These are phyloP conservation scores for Pangasius mekongensis DNA, from an alignment of 2,797 vertebrate genomes.

Conservation along the genomic window DNA sequence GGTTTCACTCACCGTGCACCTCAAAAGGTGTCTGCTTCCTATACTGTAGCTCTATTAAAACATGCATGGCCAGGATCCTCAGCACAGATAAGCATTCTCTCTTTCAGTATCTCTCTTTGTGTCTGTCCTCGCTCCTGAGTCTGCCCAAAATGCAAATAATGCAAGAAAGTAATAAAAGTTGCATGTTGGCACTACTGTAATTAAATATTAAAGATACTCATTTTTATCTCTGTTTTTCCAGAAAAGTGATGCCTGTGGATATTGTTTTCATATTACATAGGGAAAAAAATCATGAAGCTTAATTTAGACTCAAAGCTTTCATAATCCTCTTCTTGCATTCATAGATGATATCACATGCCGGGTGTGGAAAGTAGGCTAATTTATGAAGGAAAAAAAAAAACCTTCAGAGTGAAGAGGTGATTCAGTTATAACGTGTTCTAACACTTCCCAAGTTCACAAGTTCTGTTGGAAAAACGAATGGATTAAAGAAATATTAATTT, in stretches of 20 bases:
- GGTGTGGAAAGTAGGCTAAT: constrained; percentile 44
- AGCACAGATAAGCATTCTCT: constrained; percentile 22
- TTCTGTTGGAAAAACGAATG: background rate
- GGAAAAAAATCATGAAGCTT: constrained; percentile 62
- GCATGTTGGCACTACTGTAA: constrained; percentile 77
- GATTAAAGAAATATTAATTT: constrained; percentile 20
- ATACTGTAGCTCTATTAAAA: constrained; percentile 26
- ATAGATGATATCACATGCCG: constrained; percentile 65
- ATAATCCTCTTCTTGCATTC: constrained; percentile 52
- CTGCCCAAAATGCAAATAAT: constrained; percentile 75
- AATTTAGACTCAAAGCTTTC: constrained; percentile 68
- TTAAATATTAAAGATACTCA: constrained; percentile 79
- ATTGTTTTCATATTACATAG: constrained; percentile 76
- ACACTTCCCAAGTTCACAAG: too few species aligned
- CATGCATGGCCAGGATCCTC: constrained; percentile 32
- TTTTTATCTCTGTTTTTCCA: constrained; percentile 52
- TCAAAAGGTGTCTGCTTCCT: constrained; percentile 28
- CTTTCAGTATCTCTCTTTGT: constrained; percentile 37
- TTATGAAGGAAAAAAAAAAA: background rate
- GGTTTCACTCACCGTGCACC: constrained; percentile 30
- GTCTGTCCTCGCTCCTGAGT: constrained; percentile 60
- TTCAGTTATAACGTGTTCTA: background rate
- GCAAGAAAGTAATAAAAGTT: constrained; percentile 80
- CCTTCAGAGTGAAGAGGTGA: constrained; percentile 3
- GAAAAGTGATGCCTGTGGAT: constrained; percentile 74